Evolutionary conservation across 2,113 vertebrate genomes (phyloP).

Genomic region (Pithys albifrons): DNA sequence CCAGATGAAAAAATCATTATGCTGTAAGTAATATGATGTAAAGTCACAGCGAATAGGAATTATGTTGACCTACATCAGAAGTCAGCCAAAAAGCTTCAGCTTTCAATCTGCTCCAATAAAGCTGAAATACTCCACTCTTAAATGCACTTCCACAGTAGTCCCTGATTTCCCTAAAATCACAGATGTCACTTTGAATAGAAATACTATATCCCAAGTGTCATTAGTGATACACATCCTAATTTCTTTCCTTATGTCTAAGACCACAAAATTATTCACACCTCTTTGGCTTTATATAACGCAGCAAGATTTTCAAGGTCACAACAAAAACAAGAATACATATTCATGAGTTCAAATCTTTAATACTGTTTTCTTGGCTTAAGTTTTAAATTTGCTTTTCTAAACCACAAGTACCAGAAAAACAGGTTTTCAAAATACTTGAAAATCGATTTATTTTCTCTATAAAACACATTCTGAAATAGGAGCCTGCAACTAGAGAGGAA

Average conservation of each 20-base stretch:
- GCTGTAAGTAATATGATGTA: constrained; percentile 50
- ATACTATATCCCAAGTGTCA: not conserved
- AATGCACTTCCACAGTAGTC: not conserved
- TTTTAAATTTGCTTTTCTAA: not conserved
- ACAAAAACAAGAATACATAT: not conserved
- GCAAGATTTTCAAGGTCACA: not conserved
- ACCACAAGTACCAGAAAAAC: not conserved
- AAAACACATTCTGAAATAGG: not conserved
- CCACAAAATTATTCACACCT: not conserved
- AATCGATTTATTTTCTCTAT: not conserved
- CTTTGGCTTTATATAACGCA: not conserved
- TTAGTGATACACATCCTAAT: not conserved
- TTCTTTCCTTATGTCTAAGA: not conserved
- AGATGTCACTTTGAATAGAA: constrained; percentile 19
- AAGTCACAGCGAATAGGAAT: constrained; percentile 27
- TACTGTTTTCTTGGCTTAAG: not conserved
- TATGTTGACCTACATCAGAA: constrained; percentile 58
- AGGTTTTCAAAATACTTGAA: not conserved
- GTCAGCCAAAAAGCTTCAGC: constrained; percentile 41
- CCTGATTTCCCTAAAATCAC: not conserved
- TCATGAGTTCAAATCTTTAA: not conserved
- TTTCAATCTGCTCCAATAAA: constrained; percentile 45
- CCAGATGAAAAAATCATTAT: constrained; percentile 46
- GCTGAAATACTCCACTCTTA: not conserved
- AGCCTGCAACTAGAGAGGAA: not conserved